Evolutionary conservation across 35 echinoderm and acorn worm genomes (phyloP), one percentile per base, ranked within the genome.

Genomic region (Ophioderma brevispina): DNA sequence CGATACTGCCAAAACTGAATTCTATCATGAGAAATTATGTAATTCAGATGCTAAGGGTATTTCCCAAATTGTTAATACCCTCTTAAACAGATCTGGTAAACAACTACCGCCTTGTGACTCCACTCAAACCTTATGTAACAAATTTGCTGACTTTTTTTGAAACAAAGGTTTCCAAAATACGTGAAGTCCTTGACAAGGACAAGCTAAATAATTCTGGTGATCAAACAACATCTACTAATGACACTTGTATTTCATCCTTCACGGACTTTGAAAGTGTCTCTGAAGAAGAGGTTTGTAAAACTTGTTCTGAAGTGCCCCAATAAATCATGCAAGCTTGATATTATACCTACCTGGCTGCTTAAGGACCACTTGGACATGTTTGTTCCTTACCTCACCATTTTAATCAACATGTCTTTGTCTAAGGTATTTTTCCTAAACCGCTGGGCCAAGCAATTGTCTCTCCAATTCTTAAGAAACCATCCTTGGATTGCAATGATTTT

Each of bases 41-140:
- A 70, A 70, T 70, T 70, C 59, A 13, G 59, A 70, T 70, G 59
- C 59, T 70, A 70, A 70, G 59, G 59, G 59, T 70, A 70, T 70
- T 70, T 70, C 59, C n/a, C 59, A 70, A 70, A 70, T 25, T 2
- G 59, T 70, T 13, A 70, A 70, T 30, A 70, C 28, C 59, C 59
- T 70, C 6, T 70, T 70, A 30, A 70, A 70, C n/a, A 70, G 28
- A 30, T 25, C 15, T 70, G 59, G 28, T 18, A 70, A 70, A 30
- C 28, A 8, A 3, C n/a, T 70, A 70, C 59, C 59, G n/a, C n/a
- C 59, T 30, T 70, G 59, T 70, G 59, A 70, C 59, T 25, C 15
- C 59, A 70, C 59, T 70, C 59, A 70, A 70, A 70, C 10, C 59
- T 70, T 70, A 70, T 70, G 59, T 70, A 13, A 70, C 2, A 70